These are phyloP conservation scores for Ostrea denselamellosa DNA, from an alignment of 1,140 invertebrate genomes.

Conservation along the genomic window DNA sequence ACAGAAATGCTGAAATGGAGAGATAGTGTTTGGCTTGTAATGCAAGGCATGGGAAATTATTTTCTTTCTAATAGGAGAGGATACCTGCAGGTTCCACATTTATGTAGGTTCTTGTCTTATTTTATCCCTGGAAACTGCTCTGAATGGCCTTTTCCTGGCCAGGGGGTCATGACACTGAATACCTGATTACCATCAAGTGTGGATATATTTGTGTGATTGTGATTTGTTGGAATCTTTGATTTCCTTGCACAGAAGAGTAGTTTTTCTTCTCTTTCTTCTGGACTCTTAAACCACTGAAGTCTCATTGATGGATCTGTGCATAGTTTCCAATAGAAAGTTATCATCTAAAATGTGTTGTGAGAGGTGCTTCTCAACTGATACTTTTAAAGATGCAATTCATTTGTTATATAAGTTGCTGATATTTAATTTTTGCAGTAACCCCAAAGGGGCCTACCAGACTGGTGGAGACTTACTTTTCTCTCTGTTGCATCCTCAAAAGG, in stretches of 20 bases:
- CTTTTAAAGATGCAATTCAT: background rate
- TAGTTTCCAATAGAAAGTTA: background rate
- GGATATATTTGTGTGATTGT: background rate
- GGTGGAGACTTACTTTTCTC: background rate
- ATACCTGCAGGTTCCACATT: background rate
- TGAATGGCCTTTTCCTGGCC: background rate
- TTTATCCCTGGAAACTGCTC: background rate
- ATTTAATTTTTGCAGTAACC: background rate
- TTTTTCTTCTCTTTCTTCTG: background rate
- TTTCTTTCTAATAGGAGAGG: background rate
- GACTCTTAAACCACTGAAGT: background rate
- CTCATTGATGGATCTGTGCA: background rate
- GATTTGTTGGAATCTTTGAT: background rate
- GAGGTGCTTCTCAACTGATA: background rate
- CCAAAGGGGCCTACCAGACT: background rate
- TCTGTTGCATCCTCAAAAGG: background rate
- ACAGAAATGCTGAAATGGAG: too few species aligned
- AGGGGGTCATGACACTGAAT: background rate
- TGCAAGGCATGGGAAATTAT: too few species aligned
- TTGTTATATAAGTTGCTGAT: background rate
- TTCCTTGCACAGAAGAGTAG: background rate
- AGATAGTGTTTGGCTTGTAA: too few species aligned
- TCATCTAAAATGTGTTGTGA: background rate
- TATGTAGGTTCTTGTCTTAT: background rate
- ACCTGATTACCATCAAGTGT: background rate